phyloP scores from a whole-genome alignment of 1,140 invertebrate species.

The Bilobella aurantiaca region DNA sequence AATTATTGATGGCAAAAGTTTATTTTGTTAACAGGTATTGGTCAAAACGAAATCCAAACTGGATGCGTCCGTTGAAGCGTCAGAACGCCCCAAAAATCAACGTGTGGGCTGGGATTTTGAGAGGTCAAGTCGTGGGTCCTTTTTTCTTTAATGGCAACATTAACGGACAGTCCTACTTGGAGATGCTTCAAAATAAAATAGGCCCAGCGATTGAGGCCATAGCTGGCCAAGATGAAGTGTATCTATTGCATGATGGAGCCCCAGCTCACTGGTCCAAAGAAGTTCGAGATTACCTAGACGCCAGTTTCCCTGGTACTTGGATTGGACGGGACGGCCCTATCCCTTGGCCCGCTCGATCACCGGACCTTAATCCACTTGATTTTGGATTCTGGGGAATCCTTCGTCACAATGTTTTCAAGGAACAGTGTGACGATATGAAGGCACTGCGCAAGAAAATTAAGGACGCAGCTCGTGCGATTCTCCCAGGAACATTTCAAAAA shows the following conservation, averaged over 20 bases:
- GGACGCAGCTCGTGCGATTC: neutral
- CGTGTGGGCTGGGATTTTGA: constrained; percentile 15
- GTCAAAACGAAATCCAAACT: neutral
- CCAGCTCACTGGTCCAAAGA: constrained; percentile 24
- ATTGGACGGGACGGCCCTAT: constrained; percentile 39
- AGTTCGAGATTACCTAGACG: constrained; percentile 33
- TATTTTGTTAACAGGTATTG: neutral
- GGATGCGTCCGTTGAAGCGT: neutral
- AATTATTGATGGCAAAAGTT: too few species aligned
- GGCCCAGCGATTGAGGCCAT: neutral
- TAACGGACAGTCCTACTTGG: constrained; percentile 11
- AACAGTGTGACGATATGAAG: neutral
- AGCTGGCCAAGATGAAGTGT: neutral
- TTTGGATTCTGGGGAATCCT: constrained; percentile 40
- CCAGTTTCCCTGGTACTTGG: constrained; percentile 37
- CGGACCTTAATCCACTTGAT: constrained; percentile 41
- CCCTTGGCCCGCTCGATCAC: constrained; percentile 39
- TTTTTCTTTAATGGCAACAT: constrained; percentile 25
- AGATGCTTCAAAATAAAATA: constrained; percentile 15
- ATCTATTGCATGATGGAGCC: constrained; percentile 17
- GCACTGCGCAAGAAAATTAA: neutral
- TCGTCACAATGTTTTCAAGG: constrained; percentile 36
- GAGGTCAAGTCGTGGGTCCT: constrained; percentile 13
- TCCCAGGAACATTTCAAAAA: neutral
- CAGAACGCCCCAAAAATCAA: neutral